These are phyloP conservation scores for Drosophila lowei DNA, from an alignment of 1,140 invertebrate genomes.

Conservation along the genomic window DNA sequence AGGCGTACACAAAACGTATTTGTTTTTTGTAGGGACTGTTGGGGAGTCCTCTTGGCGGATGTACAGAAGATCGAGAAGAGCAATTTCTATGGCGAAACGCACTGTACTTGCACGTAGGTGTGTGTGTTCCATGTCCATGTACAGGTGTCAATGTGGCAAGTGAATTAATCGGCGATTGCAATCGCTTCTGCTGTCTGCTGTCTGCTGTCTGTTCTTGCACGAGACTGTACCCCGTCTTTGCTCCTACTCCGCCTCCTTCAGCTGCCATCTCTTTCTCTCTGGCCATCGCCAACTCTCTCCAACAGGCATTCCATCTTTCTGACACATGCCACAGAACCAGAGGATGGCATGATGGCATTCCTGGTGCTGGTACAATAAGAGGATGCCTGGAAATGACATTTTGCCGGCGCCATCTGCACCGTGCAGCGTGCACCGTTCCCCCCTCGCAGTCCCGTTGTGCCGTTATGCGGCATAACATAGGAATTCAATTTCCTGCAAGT, in stretches of 20 bases:
- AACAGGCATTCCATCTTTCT: conserved; percentile 19
- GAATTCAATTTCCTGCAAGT: conserved; percentile 64
- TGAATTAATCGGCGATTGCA: conserved; percentile 43
- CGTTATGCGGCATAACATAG: conserved; percentile 45
- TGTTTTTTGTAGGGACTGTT: too few relatives aligned
- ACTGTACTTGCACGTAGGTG: background rate
- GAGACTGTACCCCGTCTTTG: too few relatives aligned
- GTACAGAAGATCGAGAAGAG: too few relatives aligned
- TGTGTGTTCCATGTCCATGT: background rate
- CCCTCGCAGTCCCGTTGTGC: background rate
- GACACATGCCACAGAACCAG: conserved; percentile 4
- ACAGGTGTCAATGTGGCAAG: conserved; percentile 34
- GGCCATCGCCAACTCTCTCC: background rate
- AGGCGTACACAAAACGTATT: too few relatives aligned
- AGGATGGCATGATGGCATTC: background rate
- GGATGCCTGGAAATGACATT: conserved; percentile 33
- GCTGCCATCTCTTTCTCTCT: background rate
- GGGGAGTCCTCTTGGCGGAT: too few relatives aligned
- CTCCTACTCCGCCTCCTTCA: background rate
- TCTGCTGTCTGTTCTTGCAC: conserved; percentile 16
- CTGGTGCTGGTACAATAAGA: conserved; percentile 10
- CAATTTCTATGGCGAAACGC: background rate
- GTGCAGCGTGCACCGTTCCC: too few relatives aligned
- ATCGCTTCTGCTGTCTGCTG: conserved; percentile 24
- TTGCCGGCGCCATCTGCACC: conserved; percentile 19